Evolutionary conservation across 1,140 invertebrate species (phyloP), one percentile per base, ranked within the genome.

Genomic region (Dolichoris vasculosae): DNA sequence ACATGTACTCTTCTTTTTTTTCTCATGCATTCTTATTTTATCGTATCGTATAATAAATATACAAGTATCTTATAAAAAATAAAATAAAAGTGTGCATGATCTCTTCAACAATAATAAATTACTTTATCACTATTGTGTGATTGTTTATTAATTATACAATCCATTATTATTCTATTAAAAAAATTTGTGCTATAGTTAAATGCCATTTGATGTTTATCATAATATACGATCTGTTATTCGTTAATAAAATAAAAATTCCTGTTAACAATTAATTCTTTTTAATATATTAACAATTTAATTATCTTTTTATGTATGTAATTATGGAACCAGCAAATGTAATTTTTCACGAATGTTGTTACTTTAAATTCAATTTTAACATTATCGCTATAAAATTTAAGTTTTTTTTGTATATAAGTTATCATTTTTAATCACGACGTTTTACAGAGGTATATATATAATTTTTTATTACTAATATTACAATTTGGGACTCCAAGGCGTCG

Each of bases 71-170:
- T 71, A 13, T 84, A 84, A n/a, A 84, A 84, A 84, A 84, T 84
- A 71, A 84, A 84, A 84, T 79, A 73, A 84, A 84, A 84, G 2
- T 59, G 48, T 84, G 35, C 46, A 43, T 17, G 20, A 83, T 79
- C 38, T 83, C 23, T 71, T 84, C 63, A 67, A 69, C 83, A 67
- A 71, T 84, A 59, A 63, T 75, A 13, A 75, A 51, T 48, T 76
- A 71, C 13, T 46, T 30, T 48, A 23, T 77, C 26, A 32, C 75
- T 69, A 78, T 67, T 32, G 11, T 64, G 30, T 55, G 30, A 59
- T 82, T 26, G 8, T n/a, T 40, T 69, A 46, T 20, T 51, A 23
- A 35, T 15, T 51, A 40, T 73, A 73, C 35, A 35, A 40, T 38
- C 8, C 76, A 75, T 75, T 26, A 59, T 59, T 23, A 82, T 11